phyloP scores from a whole-genome alignment of 2,888 invertebrate genomes.

The Gnatocerus cornutus region DNA sequence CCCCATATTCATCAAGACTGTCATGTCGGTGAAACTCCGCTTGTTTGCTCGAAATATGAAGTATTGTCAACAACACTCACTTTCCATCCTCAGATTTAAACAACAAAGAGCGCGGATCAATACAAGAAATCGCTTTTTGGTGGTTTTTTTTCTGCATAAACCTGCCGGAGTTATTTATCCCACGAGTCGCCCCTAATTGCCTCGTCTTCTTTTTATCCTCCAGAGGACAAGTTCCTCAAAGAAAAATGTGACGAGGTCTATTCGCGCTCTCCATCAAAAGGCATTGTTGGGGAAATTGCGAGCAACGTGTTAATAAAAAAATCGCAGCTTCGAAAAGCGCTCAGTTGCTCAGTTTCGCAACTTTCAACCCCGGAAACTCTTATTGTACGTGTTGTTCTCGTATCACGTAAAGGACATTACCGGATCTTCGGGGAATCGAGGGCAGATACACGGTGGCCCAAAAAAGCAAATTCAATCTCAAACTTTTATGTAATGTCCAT shows the following conservation, averaged over 20 bases:
- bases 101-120: background rate
- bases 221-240: slow-evolving; percentile 24
- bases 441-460: slow-evolving; percentile 2
- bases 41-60: too few relatives aligned
- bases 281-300: slow-evolving; percentile 1
- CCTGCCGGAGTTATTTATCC: slow-evolving; percentile 29
- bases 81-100: background rate
- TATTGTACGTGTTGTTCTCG: slow-evolving; percentile 22
- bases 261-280: slow-evolving; percentile 5
- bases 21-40: too few relatives aligned
- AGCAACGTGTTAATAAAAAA: slow-evolving; percentile 4
- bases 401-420: slow-evolving; percentile 33
- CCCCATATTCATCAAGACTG: too few relatives aligned
- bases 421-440: slow-evolving; percentile 13
- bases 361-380: slow-evolving; percentile 26
- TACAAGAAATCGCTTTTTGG: background rate
- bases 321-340: too few relatives aligned
- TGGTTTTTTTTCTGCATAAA: slow-evolving; percentile 40
- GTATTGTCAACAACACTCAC: background rate
- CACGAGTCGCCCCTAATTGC: slow-evolving; percentile 33
- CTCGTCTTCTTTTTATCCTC: slow-evolving; percentile 33
- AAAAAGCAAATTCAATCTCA: too few relatives aligned
- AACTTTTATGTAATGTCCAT: too few relatives aligned
- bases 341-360: slow-evolving; percentile 8
- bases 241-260: slow-evolving; percentile 31